Base-by-base conservation (phyloP, 2,113 vertebrate genomes). In the Ivindomyrus marchei region DNA sequence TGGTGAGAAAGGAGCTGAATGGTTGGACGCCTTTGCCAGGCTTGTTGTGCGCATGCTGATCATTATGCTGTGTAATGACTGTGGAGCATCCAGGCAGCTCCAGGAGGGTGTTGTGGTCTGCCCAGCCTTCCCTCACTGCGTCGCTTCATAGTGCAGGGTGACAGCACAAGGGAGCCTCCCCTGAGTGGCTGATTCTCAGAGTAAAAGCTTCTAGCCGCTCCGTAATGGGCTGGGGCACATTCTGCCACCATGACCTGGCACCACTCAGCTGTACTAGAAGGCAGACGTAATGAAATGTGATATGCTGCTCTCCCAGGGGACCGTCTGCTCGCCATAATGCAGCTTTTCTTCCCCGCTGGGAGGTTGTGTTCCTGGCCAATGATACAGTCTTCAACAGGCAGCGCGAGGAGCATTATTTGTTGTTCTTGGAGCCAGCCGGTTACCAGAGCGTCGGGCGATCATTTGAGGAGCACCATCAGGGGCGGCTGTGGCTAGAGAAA, bases 251-350 rank as follows among this genome's bases (percentile, higher is more conserved):
- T 87, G 85, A 36, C 85, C 85, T 39, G 50, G 85, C 49, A 50
- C 50, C 27, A 46, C 31, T 52, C 49, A 87, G 83, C 7, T 87
- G 13, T 31, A 31, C n/a, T 86, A 50, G 85, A 49, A 50, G 85
- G 85, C 85, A 87, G 50, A 87, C 15, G 27, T 87, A 47, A 87
- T 52, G 24, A 87, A 53, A 87, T 52, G 47, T 53, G 85, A 87
- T 87, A 39, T 87, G 85, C 31, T 19, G 50, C 49, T 87, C 10
- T 53, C 49, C 85, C 47, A 2, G 17, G 50, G 85, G 47, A 87
- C 27, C 31, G 17, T 87, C 85, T 56, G 10, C 49, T 19, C 42
- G 85, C 50, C 83, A 85, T 47, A 85, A 85, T 31, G 85, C 36
- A 39, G 85, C 11, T 17, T 53, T 87, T 87, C 27, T 53, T 52